Conservation (phyloP, 1,140 invertebrate genomes). For the Aphelinus certus region DNA sequence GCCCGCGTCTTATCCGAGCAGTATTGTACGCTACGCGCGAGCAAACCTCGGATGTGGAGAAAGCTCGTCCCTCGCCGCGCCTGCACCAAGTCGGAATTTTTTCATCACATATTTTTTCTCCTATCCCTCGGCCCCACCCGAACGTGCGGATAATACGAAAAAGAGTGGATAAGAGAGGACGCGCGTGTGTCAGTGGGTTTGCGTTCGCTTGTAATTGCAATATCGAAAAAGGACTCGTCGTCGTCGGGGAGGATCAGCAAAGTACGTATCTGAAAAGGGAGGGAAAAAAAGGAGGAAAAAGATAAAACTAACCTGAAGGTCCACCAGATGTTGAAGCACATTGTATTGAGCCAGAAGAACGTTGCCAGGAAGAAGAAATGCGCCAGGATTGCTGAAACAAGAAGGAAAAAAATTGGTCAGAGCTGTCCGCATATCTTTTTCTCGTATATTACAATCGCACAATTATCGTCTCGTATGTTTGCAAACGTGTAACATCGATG, state of each 20-base stretch:
- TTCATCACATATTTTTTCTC: not conserved
- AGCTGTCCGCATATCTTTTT: too few relatives aligned
- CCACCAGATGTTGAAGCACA: slow-evolving; percentile 96
- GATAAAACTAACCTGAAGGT: slow-evolving; percentile 79
- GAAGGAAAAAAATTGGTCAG: slow-evolving; percentile 44
- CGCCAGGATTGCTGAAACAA: slow-evolving; percentile 80
- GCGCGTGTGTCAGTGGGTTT: not conserved
- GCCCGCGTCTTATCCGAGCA: too few relatives aligned
- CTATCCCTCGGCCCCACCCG: not conserved
- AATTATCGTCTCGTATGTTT: too few relatives aligned
- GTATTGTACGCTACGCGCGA: too few relatives aligned
- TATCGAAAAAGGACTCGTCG: slow-evolving; percentile 7
- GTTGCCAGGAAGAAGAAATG: slow-evolving; percentile 94
- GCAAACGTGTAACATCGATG: too few relatives aligned
- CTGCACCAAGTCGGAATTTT: too few relatives aligned
- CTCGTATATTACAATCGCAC: too few relatives aligned
- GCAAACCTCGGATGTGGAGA: too few relatives aligned
- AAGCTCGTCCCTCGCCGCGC: too few relatives aligned
- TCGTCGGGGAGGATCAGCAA: too few relatives aligned
- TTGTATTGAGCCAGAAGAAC: slow-evolving; percentile 96
- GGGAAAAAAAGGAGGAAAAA: not conserved
- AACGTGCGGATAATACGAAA: slow-evolving; percentile 31
- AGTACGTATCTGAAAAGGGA: not conserved
- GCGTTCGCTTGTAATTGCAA: slow-evolving; percentile 24
- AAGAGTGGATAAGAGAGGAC: not conserved